Conservation (phyloP, 2,113 vertebrate species). For the Sciurus niger region DNA sequence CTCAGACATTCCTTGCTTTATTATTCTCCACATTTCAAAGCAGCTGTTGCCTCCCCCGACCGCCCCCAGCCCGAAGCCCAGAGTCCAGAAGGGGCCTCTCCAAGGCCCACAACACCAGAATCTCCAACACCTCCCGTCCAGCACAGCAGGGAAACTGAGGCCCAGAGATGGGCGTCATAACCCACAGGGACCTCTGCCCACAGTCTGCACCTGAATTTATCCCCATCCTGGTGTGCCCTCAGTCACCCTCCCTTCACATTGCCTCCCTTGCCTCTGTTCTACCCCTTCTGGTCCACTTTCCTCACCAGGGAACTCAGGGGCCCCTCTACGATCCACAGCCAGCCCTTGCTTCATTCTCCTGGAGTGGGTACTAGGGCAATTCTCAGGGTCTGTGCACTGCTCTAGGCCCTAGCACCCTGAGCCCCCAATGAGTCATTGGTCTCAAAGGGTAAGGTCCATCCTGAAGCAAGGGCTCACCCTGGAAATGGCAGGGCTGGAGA, state of each 20-base stretch:
- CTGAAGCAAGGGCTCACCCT: background rate
- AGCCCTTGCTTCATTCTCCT: background rate
- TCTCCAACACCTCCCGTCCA: conserved; percentile 1
- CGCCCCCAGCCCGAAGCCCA: conserved; percentile 43
- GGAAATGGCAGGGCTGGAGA: background rate
- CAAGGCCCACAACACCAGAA: background rate
- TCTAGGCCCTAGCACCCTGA: background rate
- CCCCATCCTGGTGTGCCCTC: fast-evolving
- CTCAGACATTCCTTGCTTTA: conserved; percentile 88
- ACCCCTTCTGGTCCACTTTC: background rate
- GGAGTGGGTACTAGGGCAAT: background rate
- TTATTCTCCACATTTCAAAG: conserved; percentile 87
- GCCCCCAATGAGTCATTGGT: background rate
- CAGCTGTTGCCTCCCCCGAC: conserved; percentile 72
- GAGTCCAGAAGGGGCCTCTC: conserved; percentile 55
- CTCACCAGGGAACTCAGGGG: background rate
- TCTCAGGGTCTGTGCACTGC: background rate
- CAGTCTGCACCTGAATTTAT: background rate
- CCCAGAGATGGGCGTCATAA: background rate
- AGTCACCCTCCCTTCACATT: fast-evolving
- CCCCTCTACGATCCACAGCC: background rate
- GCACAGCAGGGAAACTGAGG: conserved; percentile 63
- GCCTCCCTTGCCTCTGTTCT: background rate
- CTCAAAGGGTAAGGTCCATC: background rate
- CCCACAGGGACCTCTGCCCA: background rate